A percentile compares a stretch with the other conserved stretches of the same genome.
Conservation (phyloP, 2,113 vertebrate species). For the Cyprinodon tularosa region DNA sequence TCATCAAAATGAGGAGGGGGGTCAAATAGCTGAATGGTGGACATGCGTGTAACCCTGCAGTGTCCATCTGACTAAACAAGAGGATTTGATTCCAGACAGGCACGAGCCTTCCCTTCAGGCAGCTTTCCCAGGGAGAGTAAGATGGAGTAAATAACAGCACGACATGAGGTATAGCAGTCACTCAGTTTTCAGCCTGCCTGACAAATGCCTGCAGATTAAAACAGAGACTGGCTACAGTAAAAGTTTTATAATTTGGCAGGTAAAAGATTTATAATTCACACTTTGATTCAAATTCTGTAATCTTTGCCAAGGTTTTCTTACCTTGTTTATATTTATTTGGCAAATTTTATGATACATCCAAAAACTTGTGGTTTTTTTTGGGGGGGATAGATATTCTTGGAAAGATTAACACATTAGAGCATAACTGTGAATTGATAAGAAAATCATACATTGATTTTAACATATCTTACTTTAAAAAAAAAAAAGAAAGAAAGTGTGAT, state of each 20-base stretch:
- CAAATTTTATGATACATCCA: background rate
- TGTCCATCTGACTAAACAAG: slow-evolving; percentile 75
- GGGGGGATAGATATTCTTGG: background rate
- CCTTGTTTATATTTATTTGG: no score
- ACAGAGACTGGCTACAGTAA: background rate
- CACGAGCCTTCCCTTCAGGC: slow-evolving; percentile 29
- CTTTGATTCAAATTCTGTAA: background rate
- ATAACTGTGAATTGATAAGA: background rate
- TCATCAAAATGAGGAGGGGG: slow-evolving; percentile 44
- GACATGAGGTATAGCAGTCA: slow-evolving; percentile 35
- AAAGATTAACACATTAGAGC: background rate
- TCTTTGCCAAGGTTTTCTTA: no score
- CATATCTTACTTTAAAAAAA: background rate
- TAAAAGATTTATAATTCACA: background rate
- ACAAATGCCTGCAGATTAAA: slow-evolving; percentile 18
- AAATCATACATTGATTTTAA: background rate
- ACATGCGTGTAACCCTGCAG: slow-evolving; percentile 51
- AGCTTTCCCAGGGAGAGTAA: slow-evolving; percentile 38
- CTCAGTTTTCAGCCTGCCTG: slow-evolving; percentile 11
- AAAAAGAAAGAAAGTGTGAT: background rate
- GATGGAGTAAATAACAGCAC: slow-evolving; percentile 18
- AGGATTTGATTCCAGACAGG: slow-evolving; percentile 54
- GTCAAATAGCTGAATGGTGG: slow-evolving; percentile 35
- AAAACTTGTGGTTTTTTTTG: background rate
- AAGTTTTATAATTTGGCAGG: background rate